Evolutionary conservation across 2,797 vertebrate genomes (phyloP).

Genomic region (Bovichtus diacanthus): DNA sequence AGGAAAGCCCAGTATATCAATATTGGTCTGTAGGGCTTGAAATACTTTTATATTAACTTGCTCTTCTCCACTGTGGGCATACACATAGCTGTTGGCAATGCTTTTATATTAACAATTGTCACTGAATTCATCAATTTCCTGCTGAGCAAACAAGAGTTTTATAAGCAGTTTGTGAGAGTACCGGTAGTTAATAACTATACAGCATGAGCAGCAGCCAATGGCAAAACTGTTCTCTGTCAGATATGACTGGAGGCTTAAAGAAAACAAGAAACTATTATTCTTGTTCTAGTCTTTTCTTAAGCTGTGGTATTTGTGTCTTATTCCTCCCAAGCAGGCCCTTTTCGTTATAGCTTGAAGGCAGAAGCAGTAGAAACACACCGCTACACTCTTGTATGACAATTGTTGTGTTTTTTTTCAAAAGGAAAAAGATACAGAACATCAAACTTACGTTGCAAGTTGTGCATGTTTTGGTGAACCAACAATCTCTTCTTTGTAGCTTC

Average conservation of each 20-base stretch:
- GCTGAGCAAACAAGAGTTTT: constrained; percentile 17
- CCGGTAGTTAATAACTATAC: not conserved
- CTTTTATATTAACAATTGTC: constrained; percentile 4
- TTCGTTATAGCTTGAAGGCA: constrained; percentile 6
- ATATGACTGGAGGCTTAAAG: constrained; percentile 8
- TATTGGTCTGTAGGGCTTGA: not conserved
- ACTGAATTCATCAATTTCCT: constrained; percentile 7
- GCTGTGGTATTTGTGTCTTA: constrained; percentile 27
- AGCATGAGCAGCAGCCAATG: constrained; percentile 1
- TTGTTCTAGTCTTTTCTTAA: constrained; percentile 20
- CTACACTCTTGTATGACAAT: not conserved
- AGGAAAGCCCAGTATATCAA: not conserved
- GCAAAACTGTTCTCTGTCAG: constrained; percentile 35
- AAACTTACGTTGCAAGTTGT: constrained; percentile 95
- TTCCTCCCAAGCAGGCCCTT: not conserved
- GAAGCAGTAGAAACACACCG: constrained; percentile 1
- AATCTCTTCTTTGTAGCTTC: constrained; percentile 48
- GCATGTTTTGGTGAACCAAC: constrained; percentile 83
- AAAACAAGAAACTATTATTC: constrained; percentile 41
- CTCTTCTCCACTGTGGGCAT: not conserved
- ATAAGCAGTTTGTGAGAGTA: constrained; percentile 24
- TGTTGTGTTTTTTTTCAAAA: too few species aligned
- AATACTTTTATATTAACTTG: not conserved
- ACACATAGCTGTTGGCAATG: not conserved
- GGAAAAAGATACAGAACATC: not conserved